Base-by-base conservation (phyloP, 92 coral and sea anemone genomes). In the Porites divaricata region DNA sequence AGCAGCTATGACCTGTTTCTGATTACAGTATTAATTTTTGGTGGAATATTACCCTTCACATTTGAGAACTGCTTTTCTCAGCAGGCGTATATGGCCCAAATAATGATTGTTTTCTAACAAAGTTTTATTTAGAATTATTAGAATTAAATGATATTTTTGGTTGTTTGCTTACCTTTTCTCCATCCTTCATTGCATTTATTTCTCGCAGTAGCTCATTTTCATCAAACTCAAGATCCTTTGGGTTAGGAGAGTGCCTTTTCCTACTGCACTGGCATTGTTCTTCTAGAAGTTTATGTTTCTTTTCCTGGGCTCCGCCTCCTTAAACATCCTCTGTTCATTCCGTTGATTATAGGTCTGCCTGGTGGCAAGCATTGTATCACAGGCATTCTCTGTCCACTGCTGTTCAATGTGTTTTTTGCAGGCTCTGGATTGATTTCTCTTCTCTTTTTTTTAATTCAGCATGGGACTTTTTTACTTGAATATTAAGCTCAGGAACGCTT, bases 361-460 rank as follows among this genome's bases (percentile, higher is more conserved):
- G 16, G 73, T 86, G 74, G 79, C 80, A n/a, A 86, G 89, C 89
- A 86, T 86, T 61, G 80, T 86, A 28, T 86, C 84, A 78, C 89
- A 86, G 84, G 63, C 89, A 28, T 67, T 68, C 66, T 70, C 63
- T 59, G 84, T 21, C 80, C 74, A 86, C 53, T 86, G 89, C 72
- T 62, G 72, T 74, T 86, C 69, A 10, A 86, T 86, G 17, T 86
- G 75, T 23, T 58, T 86, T 41, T 86, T 86, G 68, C 21, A 69
- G 17, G 75, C 76, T 50, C 79, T 86, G 68, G 73, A 75, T 86
- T 86, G 24, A 12, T 86, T 51, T 64, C 88, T 75, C 41, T 26
- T 70, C 65, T 84, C 81, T n/a, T 68, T 67, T 67, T 69, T 75
- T 70, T 45, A 86, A 41, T 54, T 86, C 80, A 45, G 89, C 76